Evolutionary conservation across 2,113 vertebrate species (phyloP).

Genomic region (Dromas ardeola): DNA sequence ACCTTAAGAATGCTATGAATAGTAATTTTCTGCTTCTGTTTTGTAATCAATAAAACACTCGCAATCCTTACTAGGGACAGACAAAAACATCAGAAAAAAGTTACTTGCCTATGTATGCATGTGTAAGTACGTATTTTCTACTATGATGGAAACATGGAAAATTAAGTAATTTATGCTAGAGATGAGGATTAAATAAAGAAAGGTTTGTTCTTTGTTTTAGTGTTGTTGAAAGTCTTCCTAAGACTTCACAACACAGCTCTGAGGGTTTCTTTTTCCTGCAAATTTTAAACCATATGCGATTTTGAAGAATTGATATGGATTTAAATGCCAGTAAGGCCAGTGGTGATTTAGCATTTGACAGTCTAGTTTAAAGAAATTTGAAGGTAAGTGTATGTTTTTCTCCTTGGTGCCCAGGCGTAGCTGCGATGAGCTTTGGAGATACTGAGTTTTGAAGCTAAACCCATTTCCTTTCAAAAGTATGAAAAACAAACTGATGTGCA

Average conservation of each 20-base stretch:
- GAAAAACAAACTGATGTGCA: conserved; percentile 24
- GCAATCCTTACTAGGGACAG: background rate
- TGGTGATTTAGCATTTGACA: background rate
- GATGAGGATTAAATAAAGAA: background rate
- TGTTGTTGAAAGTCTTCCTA: background rate
- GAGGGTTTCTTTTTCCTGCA: background rate
- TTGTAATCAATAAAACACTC: background rate
- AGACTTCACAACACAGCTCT: background rate
- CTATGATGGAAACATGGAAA: background rate
- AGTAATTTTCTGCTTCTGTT: background rate
- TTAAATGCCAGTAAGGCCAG: background rate
- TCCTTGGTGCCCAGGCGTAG: background rate
- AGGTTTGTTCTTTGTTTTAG: background rate
- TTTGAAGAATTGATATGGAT: background rate
- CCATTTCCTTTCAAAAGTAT: conserved; percentile 52
- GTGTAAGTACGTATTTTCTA: background rate
- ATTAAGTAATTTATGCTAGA: background rate
- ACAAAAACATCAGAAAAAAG: background rate
- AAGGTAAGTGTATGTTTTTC: background rate
- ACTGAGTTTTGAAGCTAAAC: conserved; percentile 1
- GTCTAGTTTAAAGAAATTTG: background rate
- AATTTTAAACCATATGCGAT: background rate
- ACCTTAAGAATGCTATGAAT: background rate
- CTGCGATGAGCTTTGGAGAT: background rate
- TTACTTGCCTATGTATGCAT: background rate